A percentile compares a stretch with the other conserved stretches of the same genome.
Conservation (phyloP, 2,113 vertebrate genomes). For the Ophiodon elongatus region DNA sequence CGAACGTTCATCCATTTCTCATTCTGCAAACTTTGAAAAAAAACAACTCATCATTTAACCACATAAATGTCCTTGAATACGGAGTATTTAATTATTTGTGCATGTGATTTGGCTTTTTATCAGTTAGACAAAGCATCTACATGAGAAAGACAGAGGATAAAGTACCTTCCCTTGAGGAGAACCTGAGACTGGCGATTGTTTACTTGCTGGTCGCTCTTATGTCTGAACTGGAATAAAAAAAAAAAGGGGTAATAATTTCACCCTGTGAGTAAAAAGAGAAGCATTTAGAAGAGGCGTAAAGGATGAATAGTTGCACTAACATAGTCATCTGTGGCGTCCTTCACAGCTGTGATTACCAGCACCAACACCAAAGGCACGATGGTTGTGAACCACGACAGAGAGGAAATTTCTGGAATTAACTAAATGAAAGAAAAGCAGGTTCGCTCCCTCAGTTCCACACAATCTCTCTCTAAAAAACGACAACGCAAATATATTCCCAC, state of each 20-base stretch:
- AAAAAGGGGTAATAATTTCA: neutral
- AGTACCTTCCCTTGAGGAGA: constrained; percentile 87
- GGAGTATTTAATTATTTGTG: neutral
- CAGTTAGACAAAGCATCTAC: neutral
- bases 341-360: constrained; percentile 93
- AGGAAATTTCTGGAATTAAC: constrained; percentile 95
- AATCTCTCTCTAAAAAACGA: neutral
- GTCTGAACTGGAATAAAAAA: constrained; percentile 86
- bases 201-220: constrained; percentile 94
- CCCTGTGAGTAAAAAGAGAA: neutral
- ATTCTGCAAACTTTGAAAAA: constrained; percentile 86
- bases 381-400: constrained; percentile 96
- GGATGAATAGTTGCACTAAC: constrained; percentile 76
- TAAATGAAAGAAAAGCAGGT: constrained; percentile 60
- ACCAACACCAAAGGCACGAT: constrained; percentile 97
- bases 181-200: constrained; percentile 95
- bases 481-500: neutral
- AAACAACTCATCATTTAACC: neutral
- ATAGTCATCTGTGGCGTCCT: constrained; percentile 94
- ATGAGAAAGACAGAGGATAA: neutral
- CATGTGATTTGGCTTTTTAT: neutral
- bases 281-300: neutral
- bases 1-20: constrained; percentile 95
- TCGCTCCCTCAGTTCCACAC: neutral
- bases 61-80: neutral